Conservation (phyloP, 35 echinoderm and acorn worm genomes). For the Lytechinus variegatus region DNA sequence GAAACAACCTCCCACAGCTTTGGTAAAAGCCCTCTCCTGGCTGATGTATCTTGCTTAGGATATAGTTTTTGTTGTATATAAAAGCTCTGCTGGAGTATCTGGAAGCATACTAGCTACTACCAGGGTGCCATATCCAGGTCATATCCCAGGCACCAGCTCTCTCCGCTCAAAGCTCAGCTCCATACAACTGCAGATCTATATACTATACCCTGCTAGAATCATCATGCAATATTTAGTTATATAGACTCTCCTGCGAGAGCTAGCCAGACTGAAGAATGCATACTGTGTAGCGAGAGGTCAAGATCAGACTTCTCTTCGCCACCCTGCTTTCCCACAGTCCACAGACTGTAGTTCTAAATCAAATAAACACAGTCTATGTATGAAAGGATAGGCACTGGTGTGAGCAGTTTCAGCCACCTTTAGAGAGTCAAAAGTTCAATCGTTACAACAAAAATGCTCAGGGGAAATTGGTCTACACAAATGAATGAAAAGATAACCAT, state of each 20-base stretch:
- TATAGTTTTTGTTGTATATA: not conserved
- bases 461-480: not conserved
- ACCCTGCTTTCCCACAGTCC: not conserved
- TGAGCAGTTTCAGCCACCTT: not conserved
- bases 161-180: not conserved
- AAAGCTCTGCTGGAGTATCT: not conserved
- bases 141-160: not conserved
- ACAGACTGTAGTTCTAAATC: not conserved
- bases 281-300: not conserved
- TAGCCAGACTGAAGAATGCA: not conserved
- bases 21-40: not conserved
- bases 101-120: not conserved
- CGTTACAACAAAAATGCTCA: not conserved
- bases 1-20: not conserved
- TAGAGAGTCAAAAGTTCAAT: not conserved
- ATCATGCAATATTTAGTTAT: slow-evolving; percentile 2
- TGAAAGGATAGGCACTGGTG: not conserved
- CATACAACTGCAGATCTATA: not conserved
- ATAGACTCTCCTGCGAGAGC: not conserved
- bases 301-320: not conserved
- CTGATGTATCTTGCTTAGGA: not conserved
- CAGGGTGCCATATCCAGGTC: not conserved
- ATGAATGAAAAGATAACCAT: not conserved
- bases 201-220: not conserved
- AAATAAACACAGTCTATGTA: not conserved